Conservation (phyloP, 2,113 vertebrate genomes). For the Phasianus colchicus region DNA sequence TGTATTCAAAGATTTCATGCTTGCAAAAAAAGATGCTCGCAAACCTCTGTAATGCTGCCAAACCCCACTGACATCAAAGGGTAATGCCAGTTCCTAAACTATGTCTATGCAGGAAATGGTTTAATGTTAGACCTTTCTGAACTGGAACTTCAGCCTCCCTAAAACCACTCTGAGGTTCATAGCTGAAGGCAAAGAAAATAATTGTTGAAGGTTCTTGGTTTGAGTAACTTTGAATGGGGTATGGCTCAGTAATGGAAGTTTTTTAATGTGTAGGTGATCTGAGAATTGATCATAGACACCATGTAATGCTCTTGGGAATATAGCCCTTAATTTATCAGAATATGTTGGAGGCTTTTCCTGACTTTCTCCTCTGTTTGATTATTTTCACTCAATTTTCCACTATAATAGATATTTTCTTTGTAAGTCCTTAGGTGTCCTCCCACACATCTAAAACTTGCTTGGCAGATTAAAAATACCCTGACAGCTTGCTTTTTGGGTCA, state of each 20-base stretch:
- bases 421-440: slow-evolving; percentile 27
- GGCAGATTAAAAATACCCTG: slow-evolving; percentile 26
- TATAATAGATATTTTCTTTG: slow-evolving; percentile 9
- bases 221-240: neutral
- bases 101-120: neutral
- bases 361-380: neutral
- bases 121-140: neutral
- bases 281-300: neutral
- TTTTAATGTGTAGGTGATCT: neutral
- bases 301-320: neutral
- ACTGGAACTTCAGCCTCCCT: neutral
- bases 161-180: neutral
- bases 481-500: slow-evolving; percentile 48
- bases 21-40: neutral
- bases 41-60: neutral
- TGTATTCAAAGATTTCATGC: neutral
- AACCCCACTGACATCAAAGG: neutral
- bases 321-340: neutral
- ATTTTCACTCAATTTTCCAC: neutral
- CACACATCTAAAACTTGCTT: slow-evolving; percentile 11
- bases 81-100: neutral
- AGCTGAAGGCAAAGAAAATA: neutral
- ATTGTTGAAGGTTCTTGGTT: neutral
- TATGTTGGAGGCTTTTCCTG: neutral
- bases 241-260: neutral